Evolutionary conservation across 2,888 invertebrate genomes (phyloP).

Genomic region (Epinotia bilunana): DNA sequence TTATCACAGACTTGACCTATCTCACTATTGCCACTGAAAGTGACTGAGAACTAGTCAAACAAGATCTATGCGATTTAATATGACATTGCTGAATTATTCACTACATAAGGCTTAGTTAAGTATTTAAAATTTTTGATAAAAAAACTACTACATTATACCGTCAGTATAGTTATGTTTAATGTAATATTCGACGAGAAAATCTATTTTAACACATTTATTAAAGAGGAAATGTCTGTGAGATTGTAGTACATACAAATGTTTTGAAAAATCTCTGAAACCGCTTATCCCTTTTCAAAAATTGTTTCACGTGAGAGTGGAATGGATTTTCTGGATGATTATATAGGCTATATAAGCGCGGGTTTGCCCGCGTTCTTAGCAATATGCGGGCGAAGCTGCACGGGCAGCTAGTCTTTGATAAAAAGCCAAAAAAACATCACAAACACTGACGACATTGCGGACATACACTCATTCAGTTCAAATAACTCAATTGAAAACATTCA

Average conservation of each 20-base stretch:
- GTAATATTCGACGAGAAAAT: too few species aligned
- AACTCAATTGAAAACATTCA: slow-evolving; percentile 44
- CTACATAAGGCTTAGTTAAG: background rate
- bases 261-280: too few species aligned
- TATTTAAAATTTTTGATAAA: background rate
- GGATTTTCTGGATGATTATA: too few species aligned
- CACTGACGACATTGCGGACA: slow-evolving; percentile 32
- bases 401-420: background rate
- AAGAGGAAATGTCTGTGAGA: too few species aligned
- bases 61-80: background rate
- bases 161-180: background rate
- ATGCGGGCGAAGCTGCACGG: too few species aligned
- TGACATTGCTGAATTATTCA: too few species aligned
- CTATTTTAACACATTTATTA: too few species aligned
- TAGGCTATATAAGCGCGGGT: too few species aligned
- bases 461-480: slow-evolving; percentile 38
- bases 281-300: too few species aligned
- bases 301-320: too few species aligned
- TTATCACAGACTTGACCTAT: slow-evolving; percentile 2
- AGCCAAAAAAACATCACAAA: background rate
- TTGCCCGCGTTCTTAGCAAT: too few species aligned
- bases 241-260: too few species aligned
- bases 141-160: background rate
- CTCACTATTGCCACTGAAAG: background rate
- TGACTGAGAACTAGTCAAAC: background rate